A percentile compares a stretch with the other conserved stretches of the same genome.
Conservation (phyloP, 2,797 vertebrate species). For the Cottoperca gobio region DNA sequence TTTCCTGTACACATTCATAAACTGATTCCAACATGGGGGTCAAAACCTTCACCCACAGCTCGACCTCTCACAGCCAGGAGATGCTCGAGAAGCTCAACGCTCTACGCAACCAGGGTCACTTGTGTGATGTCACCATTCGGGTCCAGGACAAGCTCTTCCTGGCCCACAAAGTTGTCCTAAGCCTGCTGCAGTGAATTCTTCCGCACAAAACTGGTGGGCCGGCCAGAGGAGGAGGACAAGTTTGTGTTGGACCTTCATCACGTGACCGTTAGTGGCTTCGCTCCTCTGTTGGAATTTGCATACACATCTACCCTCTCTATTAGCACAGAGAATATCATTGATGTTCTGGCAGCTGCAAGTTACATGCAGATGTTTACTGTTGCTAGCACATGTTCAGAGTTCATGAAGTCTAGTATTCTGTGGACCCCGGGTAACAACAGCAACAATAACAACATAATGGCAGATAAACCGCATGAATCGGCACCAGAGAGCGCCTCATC, state of each 20-base stretch:
- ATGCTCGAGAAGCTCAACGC: constrained; percentile 95
- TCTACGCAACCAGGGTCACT: constrained; percentile 92
- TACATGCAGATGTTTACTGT: constrained; percentile 98
- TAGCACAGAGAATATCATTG: constrained; percentile 98
- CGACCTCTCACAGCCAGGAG: constrained; percentile 94
- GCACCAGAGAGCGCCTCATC: constrained; percentile 90
- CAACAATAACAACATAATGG: constrained; percentile 68
- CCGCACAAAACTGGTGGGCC: constrained; percentile 93
- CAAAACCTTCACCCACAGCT: constrained; percentile 90
- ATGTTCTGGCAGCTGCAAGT: constrained; percentile 96
- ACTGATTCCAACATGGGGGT: constrained; percentile 82
- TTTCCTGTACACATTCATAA: constrained; percentile 37
- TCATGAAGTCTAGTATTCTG: constrained; percentile 99
- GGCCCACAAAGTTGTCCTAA: constrained; percentile 98
- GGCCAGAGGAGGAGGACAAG: constrained; percentile 92
- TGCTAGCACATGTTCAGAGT: constrained; percentile 97
- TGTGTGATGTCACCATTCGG: constrained; percentile 97
- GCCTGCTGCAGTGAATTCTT: constrained; percentile 99
- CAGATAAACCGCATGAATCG: constrained; percentile 89
- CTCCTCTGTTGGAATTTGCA: constrained; percentile 96
- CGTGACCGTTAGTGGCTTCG: constrained; percentile 94
- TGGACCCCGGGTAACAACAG: constrained; percentile 88
- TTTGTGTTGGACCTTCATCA: constrained; percentile 94
- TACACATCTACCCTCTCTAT: constrained; percentile 98
- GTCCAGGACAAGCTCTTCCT: constrained; percentile 98